These are phyloP conservation scores for Panagrolaimus sp. DNA, from an alignment of 1,140 invertebrate genomes.

Conservation along the genomic window DNA sequence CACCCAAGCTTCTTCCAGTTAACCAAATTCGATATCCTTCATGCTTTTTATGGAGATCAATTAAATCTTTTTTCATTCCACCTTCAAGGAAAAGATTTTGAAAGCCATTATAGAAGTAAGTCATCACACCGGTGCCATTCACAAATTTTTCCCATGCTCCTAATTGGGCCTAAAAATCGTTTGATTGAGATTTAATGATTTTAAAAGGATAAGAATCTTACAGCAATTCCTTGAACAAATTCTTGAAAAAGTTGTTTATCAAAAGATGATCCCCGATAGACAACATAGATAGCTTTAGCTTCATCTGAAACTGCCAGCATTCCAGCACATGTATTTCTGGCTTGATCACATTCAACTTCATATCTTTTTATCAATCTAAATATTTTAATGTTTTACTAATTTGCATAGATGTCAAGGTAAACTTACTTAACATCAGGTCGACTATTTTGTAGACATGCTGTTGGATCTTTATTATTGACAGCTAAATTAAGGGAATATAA, in stretches of 20 bases:
- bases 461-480: constrained; percentile 41
- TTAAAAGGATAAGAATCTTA: too few relatives aligned
- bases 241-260: constrained; percentile 54
- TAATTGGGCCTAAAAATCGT: constrained; percentile 37
- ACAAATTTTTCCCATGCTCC: constrained; percentile 58
- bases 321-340: constrained; percentile 51
- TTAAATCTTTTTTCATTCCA: constrained; percentile 54
- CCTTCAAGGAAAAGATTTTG: constrained; percentile 47
- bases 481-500: constrained; percentile 51
- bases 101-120: constrained; percentile 55
- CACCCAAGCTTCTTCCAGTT: constrained; percentile 52
- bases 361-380: constrained; percentile 51
- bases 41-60: constrained; percentile 48
- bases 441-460: constrained; percentile 43
- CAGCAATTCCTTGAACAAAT: constrained; percentile 53
- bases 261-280: constrained; percentile 52
- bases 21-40: constrained; percentile 53
- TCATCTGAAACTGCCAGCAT: constrained; percentile 57
- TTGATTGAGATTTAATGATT: too few relatives aligned
- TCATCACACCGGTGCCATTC: constrained; percentile 54
- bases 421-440: constrained; percentile 56
- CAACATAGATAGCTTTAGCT: constrained; percentile 54
- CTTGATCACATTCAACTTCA: constrained; percentile 53
- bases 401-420: constrained; percentile 13
- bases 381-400: constrained; percentile 2